These are phyloP conservation scores for Peromyscus californicus DNA, from an alignment of 2,113 vertebrate genomes.

Conservation along the genomic window DNA sequence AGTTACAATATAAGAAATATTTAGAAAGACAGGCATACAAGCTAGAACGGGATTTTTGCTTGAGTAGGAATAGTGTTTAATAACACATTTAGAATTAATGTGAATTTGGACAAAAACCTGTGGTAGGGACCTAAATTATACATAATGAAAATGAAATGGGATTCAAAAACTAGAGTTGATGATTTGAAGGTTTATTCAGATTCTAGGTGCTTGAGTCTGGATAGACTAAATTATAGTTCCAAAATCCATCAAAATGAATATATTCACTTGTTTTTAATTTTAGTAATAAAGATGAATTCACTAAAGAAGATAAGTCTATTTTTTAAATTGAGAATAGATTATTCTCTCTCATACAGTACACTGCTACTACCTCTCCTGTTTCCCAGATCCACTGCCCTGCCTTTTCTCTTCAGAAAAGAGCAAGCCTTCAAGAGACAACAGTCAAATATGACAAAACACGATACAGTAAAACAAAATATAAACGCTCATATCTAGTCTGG, in stretches of 20 bases:
- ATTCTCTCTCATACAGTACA: no score
- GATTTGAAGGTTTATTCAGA: not conserved
- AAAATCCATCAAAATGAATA: not conserved
- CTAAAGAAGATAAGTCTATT: not conserved
- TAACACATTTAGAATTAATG: not conserved
- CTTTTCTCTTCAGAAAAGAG: no score
- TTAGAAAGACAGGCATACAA: not conserved
- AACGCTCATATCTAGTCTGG: no score
- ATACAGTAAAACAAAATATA: no score
- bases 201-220: not conserved
- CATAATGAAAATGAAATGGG: not conserved
- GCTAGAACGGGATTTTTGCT: not conserved
- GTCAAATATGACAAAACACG: no score
- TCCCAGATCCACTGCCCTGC: no score
- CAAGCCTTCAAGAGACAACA: no score
- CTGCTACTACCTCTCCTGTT: no score
- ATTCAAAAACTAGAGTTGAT: not conserved
- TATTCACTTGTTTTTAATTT: slow-evolving; percentile 20
- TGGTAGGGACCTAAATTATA: not conserved
- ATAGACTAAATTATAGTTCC: not conserved
- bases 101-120: not conserved
- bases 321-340: no score
- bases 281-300: not conserved
- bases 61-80: not conserved
- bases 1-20: not conserved